phyloP scores from a whole-genome alignment of 2,797 vertebrate species.

The Sebastes matsubarae region DNA sequence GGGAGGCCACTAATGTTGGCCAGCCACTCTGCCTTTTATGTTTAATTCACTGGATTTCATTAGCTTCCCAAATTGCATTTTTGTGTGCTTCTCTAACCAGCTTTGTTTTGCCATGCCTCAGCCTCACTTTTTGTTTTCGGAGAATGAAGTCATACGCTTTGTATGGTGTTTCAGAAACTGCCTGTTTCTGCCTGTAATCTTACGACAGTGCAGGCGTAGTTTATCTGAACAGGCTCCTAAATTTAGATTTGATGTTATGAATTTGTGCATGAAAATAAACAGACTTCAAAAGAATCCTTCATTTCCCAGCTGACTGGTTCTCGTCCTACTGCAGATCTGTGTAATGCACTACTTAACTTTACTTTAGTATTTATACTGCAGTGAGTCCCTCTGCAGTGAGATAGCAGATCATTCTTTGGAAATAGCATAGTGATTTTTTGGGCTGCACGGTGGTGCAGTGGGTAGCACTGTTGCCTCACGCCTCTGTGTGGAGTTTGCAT shows the following conservation, averaged over 20 bases:
- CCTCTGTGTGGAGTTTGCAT: too few relatives aligned
- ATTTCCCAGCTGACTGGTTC: not conserved
- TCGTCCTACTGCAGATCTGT: not conserved
- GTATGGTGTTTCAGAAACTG: not conserved
- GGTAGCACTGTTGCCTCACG: too few relatives aligned
- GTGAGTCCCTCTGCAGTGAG: not conserved
- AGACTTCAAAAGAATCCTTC: conserved; percentile 2
- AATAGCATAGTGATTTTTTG: not conserved
- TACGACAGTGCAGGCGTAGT: not conserved
- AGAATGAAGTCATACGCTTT: not conserved
- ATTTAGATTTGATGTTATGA: conserved; percentile 11
- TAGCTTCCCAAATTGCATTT: conserved; percentile 12
- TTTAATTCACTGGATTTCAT: conserved; percentile 25
- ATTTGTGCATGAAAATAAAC: conserved; percentile 12
- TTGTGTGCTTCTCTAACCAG: conserved; percentile 10
- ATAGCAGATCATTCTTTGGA: not conserved
- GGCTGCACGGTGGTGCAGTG: too few relatives aligned
- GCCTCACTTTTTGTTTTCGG: not conserved
- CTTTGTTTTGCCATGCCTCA: not conserved
- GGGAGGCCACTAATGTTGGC: not conserved
- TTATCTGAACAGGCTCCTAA: conserved; percentile 1
- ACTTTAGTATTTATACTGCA: not conserved
- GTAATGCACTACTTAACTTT: not conserved
- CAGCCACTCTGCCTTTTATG: not conserved
- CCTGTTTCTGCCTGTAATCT: not conserved